Conservation (phyloP, 2,113 vertebrate genomes). For the Sylvilagus bachmani region DNA sequence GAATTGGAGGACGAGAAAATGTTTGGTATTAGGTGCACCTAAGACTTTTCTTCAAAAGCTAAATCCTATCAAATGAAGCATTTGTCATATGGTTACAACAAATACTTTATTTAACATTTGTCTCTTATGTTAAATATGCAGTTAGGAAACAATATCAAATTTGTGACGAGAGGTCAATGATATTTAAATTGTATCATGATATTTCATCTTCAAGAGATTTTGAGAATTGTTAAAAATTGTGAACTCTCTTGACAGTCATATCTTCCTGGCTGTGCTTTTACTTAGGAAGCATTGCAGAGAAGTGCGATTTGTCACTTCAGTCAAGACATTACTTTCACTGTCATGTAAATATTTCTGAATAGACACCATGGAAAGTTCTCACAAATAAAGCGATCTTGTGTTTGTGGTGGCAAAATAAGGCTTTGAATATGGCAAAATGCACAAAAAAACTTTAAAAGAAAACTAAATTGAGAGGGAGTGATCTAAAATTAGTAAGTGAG, state of each 20-base stretch:
- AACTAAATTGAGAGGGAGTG: constrained; percentile 58
- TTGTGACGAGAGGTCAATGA: not conserved
- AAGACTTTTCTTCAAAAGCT: not conserved
- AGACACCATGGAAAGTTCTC: constrained; percentile 67
- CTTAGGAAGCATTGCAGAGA: constrained; percentile 18
- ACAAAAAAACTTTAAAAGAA: constrained; percentile 72
- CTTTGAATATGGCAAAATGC: constrained; percentile 72
- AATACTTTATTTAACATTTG: not conserved
- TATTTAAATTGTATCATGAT: not conserved
- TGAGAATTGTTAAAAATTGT: constrained; percentile 50
- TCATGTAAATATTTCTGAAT: constrained; percentile 74
- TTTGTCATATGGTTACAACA: constrained; percentile 1
- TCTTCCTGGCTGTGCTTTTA: constrained; percentile 28
- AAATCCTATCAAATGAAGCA: not conserved
- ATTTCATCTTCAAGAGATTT: constrained; percentile 17
- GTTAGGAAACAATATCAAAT: not conserved
- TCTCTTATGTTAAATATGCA: constrained; percentile 16
- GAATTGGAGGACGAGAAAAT: not conserved
- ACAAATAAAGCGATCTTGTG: constrained; percentile 69
- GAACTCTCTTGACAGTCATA: constrained; percentile 25
- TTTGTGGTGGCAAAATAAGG: constrained; percentile 72
- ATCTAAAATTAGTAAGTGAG: constrained; percentile 76
- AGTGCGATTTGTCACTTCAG: constrained; percentile 52
- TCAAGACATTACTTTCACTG: constrained; percentile 55
- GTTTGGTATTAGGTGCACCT: not conserved